A percentile compares a stretch with the other conserved stretches of the same genome.
Evolutionary conservation across 2,113 vertebrate species (phyloP).

Genomic region (Nycticebus coucang): DNA sequence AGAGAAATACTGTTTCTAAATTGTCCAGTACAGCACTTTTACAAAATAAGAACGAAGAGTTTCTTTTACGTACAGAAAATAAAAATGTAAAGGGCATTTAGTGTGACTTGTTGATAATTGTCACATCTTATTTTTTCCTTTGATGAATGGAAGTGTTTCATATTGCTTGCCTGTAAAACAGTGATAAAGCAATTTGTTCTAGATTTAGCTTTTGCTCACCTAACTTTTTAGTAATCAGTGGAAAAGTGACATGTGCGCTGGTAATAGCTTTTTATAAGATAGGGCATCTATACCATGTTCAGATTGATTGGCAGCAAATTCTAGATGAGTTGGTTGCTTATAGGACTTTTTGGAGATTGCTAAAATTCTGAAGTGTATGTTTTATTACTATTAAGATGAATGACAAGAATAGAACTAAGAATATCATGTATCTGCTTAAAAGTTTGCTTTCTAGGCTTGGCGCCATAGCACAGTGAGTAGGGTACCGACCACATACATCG

Average conservation of each 20-base stretch:
- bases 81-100: slow-evolving; percentile 60
- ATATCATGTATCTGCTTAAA: slow-evolving; percentile 19
- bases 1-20: slow-evolving; percentile 72
- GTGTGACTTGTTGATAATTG: slow-evolving; percentile 55
- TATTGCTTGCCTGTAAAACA: slow-evolving; percentile 23
- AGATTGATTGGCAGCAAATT: background rate
- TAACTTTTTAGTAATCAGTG: slow-evolving; percentile 29
- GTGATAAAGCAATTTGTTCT: slow-evolving; percentile 14
- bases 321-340: slow-evolving; percentile 24
- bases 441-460: background rate
- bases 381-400: slow-evolving; percentile 60
- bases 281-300: background rate
- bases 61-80: slow-evolving; percentile 70
- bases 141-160: slow-evolving; percentile 37
- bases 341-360: slow-evolving; percentile 16
- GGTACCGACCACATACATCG: no score
- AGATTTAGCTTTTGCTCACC: slow-evolving; percentile 16
- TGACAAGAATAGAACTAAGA: background rate
- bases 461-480: no score
- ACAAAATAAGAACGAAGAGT: slow-evolving; percentile 56
- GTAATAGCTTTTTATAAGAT: slow-evolving; percentile 16
- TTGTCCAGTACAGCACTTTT: slow-evolving; percentile 74
- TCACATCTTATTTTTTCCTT: slow-evolving; percentile 53
- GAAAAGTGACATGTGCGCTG: background rate
- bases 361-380: background rate